These are phyloP conservation scores for Geotrupes spiniger DNA, from an alignment of 2,888 invertebrate genomes.

Conservation along the genomic window DNA sequence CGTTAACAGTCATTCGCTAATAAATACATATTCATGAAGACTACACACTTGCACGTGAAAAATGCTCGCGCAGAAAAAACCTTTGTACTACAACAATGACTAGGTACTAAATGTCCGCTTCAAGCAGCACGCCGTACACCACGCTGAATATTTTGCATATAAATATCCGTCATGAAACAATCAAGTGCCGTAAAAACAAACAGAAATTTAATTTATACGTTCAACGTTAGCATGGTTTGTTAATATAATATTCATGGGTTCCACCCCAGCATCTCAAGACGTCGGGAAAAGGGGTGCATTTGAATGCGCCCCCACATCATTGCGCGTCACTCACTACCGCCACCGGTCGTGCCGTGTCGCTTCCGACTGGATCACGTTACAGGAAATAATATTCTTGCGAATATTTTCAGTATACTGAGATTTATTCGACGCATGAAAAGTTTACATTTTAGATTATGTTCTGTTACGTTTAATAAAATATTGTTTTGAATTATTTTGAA, in stretches of 20 bases:
- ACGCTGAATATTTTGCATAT: background rate
- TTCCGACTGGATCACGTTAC: constrained; percentile 29
- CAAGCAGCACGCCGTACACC: background rate
- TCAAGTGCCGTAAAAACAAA: constrained; percentile 21
- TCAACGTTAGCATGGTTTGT: constrained; percentile 25
- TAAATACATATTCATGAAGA: background rate
- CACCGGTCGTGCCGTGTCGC: constrained; percentile 26
- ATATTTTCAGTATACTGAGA: too few species aligned
- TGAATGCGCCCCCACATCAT: constrained; percentile 31
- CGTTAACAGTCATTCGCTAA: too few species aligned
- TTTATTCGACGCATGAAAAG: too few species aligned
- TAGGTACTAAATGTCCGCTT: constrained; percentile 1
- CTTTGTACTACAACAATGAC: background rate
- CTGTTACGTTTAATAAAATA: too few species aligned
- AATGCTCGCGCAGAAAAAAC: too few species aligned
- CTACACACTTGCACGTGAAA: constrained; percentile 15
- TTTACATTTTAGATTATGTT: too few species aligned
- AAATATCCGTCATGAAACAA: background rate
- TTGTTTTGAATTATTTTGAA: too few species aligned
- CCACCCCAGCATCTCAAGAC: constrained; percentile 30
- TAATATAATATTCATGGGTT: constrained; percentile 34
- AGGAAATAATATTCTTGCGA: constrained; percentile 25
- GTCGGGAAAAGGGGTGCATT: constrained; percentile 32
- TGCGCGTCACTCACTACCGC: constrained; percentile 23
- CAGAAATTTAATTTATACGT: constrained; percentile 29